These are phyloP conservation scores for Cosmia trapezina DNA, from an alignment of 2,888 invertebrate species.

Conservation along the genomic window DNA sequence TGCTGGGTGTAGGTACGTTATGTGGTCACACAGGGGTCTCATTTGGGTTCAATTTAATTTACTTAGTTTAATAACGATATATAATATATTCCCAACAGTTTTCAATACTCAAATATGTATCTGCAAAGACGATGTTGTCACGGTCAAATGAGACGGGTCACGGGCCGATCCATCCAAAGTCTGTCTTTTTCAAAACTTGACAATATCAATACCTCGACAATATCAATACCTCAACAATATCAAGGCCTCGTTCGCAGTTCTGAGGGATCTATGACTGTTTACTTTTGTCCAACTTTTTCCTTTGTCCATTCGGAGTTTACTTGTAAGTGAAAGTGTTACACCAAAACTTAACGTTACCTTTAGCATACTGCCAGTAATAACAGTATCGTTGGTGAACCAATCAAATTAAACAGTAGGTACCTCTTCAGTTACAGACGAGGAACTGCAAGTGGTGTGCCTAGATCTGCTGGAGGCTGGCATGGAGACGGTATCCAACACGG, in stretches of 20 bases:
- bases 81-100: neutral
- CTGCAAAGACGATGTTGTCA: neutral
- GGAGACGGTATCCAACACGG: slow-evolving; percentile 92
- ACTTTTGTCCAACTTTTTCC: neutral
- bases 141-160: too few species aligned
- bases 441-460: slow-evolving; percentile 89
- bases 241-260: too few species aligned
- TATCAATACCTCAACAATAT: too few species aligned
- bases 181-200: too few species aligned
- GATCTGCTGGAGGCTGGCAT: slow-evolving; percentile 93
- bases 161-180: too few species aligned
- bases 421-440: slow-evolving; percentile 79
- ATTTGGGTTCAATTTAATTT: neutral
- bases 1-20: too few species aligned
- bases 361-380: neutral
- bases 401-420: neutral
- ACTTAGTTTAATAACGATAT: neutral
- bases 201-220: too few species aligned
- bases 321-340: neutral
- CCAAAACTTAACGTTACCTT: neutral
- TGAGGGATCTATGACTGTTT: neutral
- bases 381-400: neutral
- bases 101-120: neutral
- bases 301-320: neutral
- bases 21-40: neutral